Conservation (phyloP, 35 echinoderm and acorn worm genomes). For the Ophioderma brevispina region DNA sequence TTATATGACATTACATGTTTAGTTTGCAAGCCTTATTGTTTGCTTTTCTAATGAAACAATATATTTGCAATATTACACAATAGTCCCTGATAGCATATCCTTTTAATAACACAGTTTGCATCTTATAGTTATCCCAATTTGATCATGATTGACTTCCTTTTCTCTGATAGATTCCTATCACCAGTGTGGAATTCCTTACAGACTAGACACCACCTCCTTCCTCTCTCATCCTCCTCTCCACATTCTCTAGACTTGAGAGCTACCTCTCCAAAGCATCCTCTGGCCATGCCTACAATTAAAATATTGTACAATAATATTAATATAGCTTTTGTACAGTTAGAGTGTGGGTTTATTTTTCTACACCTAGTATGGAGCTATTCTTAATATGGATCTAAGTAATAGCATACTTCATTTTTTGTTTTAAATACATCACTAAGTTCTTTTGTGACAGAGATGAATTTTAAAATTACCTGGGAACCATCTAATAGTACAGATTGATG, state of each 20-base stretch:
- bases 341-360: neutral
- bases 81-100: too few relatives aligned
- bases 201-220: conserved; percentile 78
- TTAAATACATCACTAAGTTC: neutral
- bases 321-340: too few relatives aligned
- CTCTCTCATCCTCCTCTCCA: conserved; percentile 92
- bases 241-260: conserved; percentile 85
- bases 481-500: conserved; percentile 99
- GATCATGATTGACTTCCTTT: too few relatives aligned
- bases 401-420: neutral
- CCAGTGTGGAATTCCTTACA: conserved; percentile 96
- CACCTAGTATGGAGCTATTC: neutral
- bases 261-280: too few relatives aligned
- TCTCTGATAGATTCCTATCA: conserved; percentile 87
- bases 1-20: too few relatives aligned
- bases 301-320: too few relatives aligned
- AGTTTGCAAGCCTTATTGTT: too few relatives aligned
- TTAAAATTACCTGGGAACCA: conserved; percentile 87
- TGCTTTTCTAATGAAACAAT: too few relatives aligned
- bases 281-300: too few relatives aligned
- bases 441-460: neutral
- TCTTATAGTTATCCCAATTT: too few relatives aligned
- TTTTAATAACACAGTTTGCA: too few relatives aligned
- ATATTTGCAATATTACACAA: too few relatives aligned
- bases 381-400: neutral